Base-by-base conservation (phyloP, 2,888 invertebrate species). In the Hirtodrosophila duncani region DNA sequence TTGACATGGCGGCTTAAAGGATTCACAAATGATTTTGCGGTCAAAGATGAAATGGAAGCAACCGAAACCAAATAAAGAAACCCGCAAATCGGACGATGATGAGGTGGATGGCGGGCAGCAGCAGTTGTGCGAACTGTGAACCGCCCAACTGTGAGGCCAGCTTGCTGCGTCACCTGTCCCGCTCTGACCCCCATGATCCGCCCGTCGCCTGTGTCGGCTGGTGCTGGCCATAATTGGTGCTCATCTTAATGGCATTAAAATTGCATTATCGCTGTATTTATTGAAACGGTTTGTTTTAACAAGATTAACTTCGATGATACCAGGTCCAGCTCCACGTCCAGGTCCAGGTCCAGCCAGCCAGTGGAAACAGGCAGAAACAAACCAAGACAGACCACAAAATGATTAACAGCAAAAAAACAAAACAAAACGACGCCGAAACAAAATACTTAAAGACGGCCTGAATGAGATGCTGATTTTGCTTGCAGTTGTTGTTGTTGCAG, bases 221-320 rank as follows among this genome's bases (percentile, higher is more conserved):
- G 70, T 78, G 70, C 61, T 49, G 68, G 52, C 66, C 78, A 83
- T 84, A 84, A 84, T 84, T 84, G 83, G 83, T 84, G 83, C 83
- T 83, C 84, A 84, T 77, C 78, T 84, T 84, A 84, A 84, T 84
- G 83, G 81, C 71, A 83, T 84, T 84, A 83, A 84, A 84, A 83
- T 81, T 83, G 83, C 79, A 83, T 84, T 84, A 84, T 84, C 84
- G 83, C 81, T 70, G 81, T 78, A 78, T 82, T 78, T 70, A 83
- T 83, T 83, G 80, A 83, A 83, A 79, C 79, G 75, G 72, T 83
- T 81, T 66, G 78, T 75, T 75, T 75, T 75, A 75, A 75, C 75
- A 75, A 75, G 75, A 75, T 75, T 75, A 75, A 69, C 63, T 72
- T n/a, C 78, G 63, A 62, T 60, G 65, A 75, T 75, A 80, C 74